A percentile compares a stretch with the other conserved stretches of the same genome.
phyloP scores from a whole-genome alignment of 2,888 invertebrate species.

The Hermaeophaga mercurialis region DNA sequence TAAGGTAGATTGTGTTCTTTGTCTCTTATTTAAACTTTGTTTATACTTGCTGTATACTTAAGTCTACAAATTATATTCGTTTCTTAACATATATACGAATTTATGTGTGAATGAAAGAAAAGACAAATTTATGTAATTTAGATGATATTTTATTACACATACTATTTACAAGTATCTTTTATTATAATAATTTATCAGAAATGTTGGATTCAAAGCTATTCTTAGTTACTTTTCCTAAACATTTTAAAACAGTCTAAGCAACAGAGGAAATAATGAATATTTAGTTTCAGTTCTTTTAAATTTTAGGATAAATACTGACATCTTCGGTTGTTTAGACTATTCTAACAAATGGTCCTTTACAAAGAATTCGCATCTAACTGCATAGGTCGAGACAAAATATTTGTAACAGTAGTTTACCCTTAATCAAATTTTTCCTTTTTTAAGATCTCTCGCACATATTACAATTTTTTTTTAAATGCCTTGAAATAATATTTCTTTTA shows the following conservation, averaged over 20 bases:
- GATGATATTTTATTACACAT: conserved; percentile 16
- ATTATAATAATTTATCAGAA: conserved; percentile 7
- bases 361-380: not conserved
- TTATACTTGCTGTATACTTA: too few species aligned
- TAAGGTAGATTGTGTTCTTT: too few species aligned
- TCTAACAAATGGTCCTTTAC: conserved; percentile 6
- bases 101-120: not conserved
- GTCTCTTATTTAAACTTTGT: too few species aligned
- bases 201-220: conserved; percentile 14
- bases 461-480: too few species aligned
- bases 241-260: conserved; percentile 11
- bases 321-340: conserved; percentile 6
- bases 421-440: too few species aligned
- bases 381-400: not conserved
- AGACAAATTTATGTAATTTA: conserved; percentile 4
- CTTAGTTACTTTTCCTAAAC: conserved; percentile 1
- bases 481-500: too few species aligned
- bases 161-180: conserved; percentile 14
- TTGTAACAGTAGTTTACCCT: too few species aligned
- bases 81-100: too few species aligned
- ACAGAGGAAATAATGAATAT: not conserved
- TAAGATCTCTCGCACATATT: too few species aligned
- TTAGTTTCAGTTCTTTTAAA: not conserved
- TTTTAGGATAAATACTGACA: not conserved
- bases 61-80: too few species aligned